phyloP scores from a whole-genome alignment of 1,140 invertebrate species.

The Zophobas atratus region DNA sequence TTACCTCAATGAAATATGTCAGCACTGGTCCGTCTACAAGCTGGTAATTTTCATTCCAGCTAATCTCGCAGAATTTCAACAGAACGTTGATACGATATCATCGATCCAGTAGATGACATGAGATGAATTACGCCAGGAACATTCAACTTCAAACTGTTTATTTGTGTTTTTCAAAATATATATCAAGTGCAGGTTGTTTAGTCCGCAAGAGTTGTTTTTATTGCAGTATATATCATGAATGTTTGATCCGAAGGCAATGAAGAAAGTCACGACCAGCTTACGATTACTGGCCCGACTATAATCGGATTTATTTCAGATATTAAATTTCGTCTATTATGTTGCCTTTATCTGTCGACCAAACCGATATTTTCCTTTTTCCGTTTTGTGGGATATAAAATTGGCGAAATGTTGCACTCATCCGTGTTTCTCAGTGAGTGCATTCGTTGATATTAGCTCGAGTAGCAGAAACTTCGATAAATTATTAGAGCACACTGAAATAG shows the following conservation, averaged over 20 bases:
- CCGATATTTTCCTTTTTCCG: slow-evolving; percentile 21
- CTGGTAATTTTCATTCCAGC: slow-evolving; percentile 9
- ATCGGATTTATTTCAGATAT: slow-evolving; percentile 40
- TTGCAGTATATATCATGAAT: slow-evolving; percentile 42
- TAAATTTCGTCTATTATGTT: slow-evolving; percentile 41
- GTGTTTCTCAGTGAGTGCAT: slow-evolving; percentile 10
- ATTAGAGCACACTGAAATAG: slow-evolving; percentile 10
- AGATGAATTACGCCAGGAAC: neutral
- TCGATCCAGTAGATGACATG: neutral
- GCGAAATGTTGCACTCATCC: slow-evolving; percentile 23
- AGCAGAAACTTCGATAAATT: slow-evolving; percentile 1
- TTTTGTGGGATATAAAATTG: slow-evolving; percentile 22
- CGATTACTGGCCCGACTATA: slow-evolving; percentile 38
- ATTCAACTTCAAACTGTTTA: slow-evolving; percentile 4
- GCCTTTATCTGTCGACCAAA: slow-evolving; percentile 38
- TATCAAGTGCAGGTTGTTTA: slow-evolving; percentile 34
- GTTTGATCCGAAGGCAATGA: slow-evolving; percentile 35
- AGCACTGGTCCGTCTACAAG: neutral
- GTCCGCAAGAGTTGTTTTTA: slow-evolving; percentile 21
- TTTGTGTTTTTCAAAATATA: neutral
- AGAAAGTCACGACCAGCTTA: slow-evolving; percentile 42
- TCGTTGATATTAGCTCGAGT: neutral
- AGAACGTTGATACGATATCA: neutral
- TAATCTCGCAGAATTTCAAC: slow-evolving; percentile 3
- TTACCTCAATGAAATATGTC: slow-evolving; percentile 21